These are phyloP conservation scores for Leiothrix lutea DNA, from an alignment of 2,113 vertebrate species.

Conservation along the genomic window DNA sequence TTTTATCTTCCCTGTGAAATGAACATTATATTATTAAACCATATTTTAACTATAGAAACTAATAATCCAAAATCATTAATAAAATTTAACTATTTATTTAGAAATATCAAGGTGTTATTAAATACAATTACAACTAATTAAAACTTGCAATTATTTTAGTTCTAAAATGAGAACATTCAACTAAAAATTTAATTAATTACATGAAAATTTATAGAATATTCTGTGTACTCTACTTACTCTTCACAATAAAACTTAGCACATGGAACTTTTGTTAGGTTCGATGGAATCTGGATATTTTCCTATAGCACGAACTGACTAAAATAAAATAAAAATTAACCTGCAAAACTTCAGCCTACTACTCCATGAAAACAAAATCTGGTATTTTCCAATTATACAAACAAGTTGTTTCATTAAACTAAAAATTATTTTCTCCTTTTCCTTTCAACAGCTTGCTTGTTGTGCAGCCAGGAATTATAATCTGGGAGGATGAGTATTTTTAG, in stretches of 20 bases:
- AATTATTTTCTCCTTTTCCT: background rate
- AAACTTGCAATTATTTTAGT: background rate
- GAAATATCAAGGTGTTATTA: background rate
- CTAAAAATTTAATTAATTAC: background rate
- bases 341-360: background rate
- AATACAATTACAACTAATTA: background rate
- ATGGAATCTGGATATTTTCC: background rate
- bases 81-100: background rate
- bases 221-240: background rate
- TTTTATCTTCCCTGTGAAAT: background rate
- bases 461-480: background rate
- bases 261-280: background rate
- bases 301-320: background rate
- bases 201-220: background rate
- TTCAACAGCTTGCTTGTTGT: background rate
- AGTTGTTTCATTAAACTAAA: background rate
- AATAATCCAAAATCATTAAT: background rate
- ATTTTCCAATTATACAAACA: background rate
- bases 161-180: background rate
- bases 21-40: background rate
- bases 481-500: constrained; percentile 31
- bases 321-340: background rate
- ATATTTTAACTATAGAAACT: background rate
- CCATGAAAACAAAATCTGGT: background rate
- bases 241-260: background rate